Percentiles rank a stretch among this genome's conserved stretches.
These are phyloP conservation scores for Odontomyia ornata DNA, from an alignment of 2,888 invertebrate species.

Conservation along the genomic window DNA sequence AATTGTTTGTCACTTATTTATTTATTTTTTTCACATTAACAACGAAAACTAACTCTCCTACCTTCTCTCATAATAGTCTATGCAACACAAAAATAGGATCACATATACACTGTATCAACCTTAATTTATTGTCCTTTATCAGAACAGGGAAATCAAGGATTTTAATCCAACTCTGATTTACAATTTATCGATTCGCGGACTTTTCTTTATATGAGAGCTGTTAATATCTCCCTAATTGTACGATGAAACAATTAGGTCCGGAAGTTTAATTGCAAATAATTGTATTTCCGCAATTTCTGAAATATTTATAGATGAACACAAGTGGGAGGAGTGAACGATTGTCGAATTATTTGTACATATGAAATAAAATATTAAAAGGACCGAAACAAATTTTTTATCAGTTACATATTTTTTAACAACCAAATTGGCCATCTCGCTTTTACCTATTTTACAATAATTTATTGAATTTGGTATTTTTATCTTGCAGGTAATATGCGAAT, in stretches of 20 bases:
- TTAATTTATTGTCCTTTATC: background rate
- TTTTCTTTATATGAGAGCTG: background rate
- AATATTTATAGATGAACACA: constrained; percentile 25
- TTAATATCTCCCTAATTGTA: background rate
- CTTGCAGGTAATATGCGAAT: background rate
- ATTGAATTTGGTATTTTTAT: background rate
- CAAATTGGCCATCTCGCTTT: background rate
- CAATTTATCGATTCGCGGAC: background rate
- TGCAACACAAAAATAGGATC: background rate
- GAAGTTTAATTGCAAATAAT: constrained; percentile 32
- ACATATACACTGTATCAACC: background rate
- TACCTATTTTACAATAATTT: background rate
- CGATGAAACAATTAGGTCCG: background rate
- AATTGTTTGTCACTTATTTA: background rate
- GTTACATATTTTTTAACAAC: background rate
- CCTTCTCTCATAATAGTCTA: constrained; percentile 41
- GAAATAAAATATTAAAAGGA: background rate
- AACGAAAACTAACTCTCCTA: constrained; percentile 4
- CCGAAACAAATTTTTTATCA: background rate
- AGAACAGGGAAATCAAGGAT: background rate
- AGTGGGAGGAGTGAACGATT: background rate
- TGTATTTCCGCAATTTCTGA: background rate
- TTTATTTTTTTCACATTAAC: background rate
- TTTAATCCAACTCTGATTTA: background rate
- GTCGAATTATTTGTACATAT: background rate